These are phyloP conservation scores for Crocidura indochinensis DNA, from an alignment of 2,797 vertebrate species.

Conservation along the genomic window DNA sequence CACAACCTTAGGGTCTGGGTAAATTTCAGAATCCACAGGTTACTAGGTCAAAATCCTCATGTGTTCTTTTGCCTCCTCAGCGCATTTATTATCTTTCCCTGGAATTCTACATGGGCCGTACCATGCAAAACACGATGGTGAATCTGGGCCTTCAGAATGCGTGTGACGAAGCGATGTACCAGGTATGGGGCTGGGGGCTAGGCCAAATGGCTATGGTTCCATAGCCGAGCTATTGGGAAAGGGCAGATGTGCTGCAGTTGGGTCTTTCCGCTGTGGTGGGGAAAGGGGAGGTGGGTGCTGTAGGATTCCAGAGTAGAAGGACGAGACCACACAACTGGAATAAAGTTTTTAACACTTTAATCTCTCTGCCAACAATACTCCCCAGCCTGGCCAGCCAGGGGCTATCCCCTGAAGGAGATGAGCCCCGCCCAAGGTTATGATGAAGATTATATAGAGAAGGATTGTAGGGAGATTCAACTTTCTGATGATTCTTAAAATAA, in stretches of 20 bases:
- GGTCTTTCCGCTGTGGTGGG: neutral
- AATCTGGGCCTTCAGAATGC: conserved; percentile 98
- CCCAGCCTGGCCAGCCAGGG: too few relatives aligned
- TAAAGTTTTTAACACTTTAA: too few relatives aligned
- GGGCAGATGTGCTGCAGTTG: neutral
- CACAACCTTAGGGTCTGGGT: neutral
- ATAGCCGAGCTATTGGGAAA: too few relatives aligned
- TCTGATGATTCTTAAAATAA: too few relatives aligned
- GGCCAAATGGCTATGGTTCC: too few relatives aligned
- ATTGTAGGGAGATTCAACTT: too few relatives aligned
- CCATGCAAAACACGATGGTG: conserved; percentile 99
- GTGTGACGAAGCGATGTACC: conserved; percentile 97
- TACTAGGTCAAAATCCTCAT: neutral
- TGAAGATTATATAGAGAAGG: too few relatives aligned
- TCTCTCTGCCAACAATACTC: too few relatives aligned
- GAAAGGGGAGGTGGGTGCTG: neutral
- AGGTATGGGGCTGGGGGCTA: conserved; percentile 89
- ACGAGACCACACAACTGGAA: too few relatives aligned
- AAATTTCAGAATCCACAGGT: neutral
- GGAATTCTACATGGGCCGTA: conserved; percentile 99
- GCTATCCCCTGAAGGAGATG: too few relatives aligned
- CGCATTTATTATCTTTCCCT: conserved; percentile 99
- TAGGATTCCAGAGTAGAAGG: too few relatives aligned
- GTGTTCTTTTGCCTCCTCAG: conserved; percentile 87
- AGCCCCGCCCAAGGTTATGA: too few relatives aligned